These are phyloP conservation scores for Actenoides hombroni DNA, from an alignment of 2,113 vertebrate genomes.

Conservation along the genomic window DNA sequence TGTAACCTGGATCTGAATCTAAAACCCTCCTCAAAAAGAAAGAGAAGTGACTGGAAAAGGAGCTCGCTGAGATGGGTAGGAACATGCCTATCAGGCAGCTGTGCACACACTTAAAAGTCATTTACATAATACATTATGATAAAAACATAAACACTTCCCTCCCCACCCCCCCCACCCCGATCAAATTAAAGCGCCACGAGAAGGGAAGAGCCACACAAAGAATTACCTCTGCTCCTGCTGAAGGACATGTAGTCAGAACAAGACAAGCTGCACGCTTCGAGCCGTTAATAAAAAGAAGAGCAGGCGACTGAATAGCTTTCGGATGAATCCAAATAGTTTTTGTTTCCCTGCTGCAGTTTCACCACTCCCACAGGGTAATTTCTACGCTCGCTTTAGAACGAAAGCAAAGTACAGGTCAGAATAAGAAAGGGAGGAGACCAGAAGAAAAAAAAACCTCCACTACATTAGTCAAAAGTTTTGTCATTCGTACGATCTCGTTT, in stretches of 20 bases:
- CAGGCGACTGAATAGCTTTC: slow-evolving; percentile 52
- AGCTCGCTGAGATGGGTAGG: fast-evolving
- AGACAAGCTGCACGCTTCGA: slow-evolving; percentile 24
- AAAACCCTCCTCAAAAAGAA: not conserved
- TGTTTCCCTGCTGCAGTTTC: slow-evolving; percentile 62
- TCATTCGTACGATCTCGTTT: not conserved
- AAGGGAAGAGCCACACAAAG: not conserved
- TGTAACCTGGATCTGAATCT: not conserved
- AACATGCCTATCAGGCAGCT: not conserved
- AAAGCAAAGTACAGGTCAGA: slow-evolving; percentile 75
- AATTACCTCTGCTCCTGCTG: slow-evolving; percentile 43
- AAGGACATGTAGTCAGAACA: not conserved
- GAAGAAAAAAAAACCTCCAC: not conserved
- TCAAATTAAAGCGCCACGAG: not conserved
- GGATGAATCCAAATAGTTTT: slow-evolving; percentile 53
- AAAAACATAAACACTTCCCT: not conserved
- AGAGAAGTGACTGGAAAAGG: not conserved
- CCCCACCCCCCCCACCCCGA: not conserved
- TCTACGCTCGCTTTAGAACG: slow-evolving; percentile 63
- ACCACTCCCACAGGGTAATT: slow-evolving; percentile 62
- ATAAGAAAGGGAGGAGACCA: slow-evolving; percentile 61
- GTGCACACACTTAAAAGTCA: not conserved
- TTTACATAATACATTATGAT: not conserved
- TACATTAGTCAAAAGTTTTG: not conserved
- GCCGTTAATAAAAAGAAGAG: slow-evolving; percentile 41